Base-by-base conservation (phyloP, 2,797 vertebrate species). In the Sciurus vulgaris region DNA sequence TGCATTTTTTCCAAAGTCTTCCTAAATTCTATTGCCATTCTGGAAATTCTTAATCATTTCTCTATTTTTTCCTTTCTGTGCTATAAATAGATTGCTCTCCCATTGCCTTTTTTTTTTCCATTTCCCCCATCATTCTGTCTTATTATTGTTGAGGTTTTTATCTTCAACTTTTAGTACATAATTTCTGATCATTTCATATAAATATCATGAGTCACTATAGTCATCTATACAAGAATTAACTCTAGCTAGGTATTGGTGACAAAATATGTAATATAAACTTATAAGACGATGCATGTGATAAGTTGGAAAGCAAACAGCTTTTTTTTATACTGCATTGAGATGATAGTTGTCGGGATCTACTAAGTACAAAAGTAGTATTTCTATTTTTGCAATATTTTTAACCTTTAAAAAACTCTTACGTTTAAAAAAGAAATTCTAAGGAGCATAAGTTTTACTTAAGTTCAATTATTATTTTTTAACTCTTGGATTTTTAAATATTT, bases 381-480 rank as follows among this genome's bases (percentile, higher is more conserved):
- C 17, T 59, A 30, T 65, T 76, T 59, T 44, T 30, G 5, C 26
- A 59, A 59, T 59, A 59, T 10, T 59, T 24, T 86, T 30, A 82
- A 87, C 65, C 24, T 81, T 79, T 74, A 84, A 17, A 63, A 92
- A 77, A 30, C 0, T 38, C 15, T 12, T 72, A 18, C 54, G 17
- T 15, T 86, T 89, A 72, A 70, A 67, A 87, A 35, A 61, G 70
- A 70, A 65, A 65, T 38, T 83, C 47, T 77, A n/a, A 72, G 12
- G 12, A 5, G 33, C 8, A 8, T 88, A 74, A 51, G 38, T 86
- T 74, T 81, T 67, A 44, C 47, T 90, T 44, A 91, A 92, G n/a
- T 86, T 91, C 87, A 59, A 26, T 78, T 61, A 59, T 81, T 95
- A 41, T 56, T 92, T 82, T 67, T 79, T 72, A 86, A 86, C 17